These are phyloP conservation scores for Meganola albula DNA, from an alignment of 2,888 invertebrate genomes.

Conservation along the genomic window DNA sequence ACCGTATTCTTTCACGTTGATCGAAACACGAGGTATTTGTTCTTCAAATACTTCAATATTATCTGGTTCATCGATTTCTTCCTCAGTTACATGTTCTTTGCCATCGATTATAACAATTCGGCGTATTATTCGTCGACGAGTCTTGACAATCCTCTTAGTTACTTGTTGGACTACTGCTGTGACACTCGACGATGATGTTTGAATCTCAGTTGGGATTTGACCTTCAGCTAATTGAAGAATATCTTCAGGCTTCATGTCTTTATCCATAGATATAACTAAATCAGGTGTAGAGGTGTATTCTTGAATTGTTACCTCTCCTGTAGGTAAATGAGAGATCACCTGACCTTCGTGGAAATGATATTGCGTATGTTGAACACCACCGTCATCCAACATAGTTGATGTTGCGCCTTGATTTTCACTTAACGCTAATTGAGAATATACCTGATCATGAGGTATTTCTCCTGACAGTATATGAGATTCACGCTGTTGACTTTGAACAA, in stretches of 20 bases:
- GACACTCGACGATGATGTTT: conserved; percentile 83
- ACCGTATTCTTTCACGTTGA: conserved; percentile 79
- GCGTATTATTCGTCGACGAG: conserved; percentile 85
- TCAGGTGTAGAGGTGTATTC: conserved; percentile 82
- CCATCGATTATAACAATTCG: conserved; percentile 88
- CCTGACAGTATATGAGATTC: conserved; percentile 75
- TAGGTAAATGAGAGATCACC: conserved; percentile 79
- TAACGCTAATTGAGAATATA: conserved; percentile 82
- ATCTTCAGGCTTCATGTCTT: conserved; percentile 73
- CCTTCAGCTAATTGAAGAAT: conserved; percentile 61
- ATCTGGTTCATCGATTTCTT: conserved; percentile 90
- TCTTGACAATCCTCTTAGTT: conserved; percentile 85
- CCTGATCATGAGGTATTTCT: conserved; percentile 79
- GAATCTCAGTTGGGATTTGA: conserved; percentile 58
- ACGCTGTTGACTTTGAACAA: conserved; percentile 79
- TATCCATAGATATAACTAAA: conserved; percentile 75
- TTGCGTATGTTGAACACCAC: conserved; percentile 79
- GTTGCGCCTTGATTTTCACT: conserved; percentile 81
- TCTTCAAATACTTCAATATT: conserved; percentile 84
- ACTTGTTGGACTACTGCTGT: conserved; percentile 90
- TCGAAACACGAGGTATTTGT: conserved; percentile 83
- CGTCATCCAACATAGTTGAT: conserved; percentile 77
- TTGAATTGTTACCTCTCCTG: conserved; percentile 80
- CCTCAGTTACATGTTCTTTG: conserved; percentile 89
- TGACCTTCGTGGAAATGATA: conserved; percentile 81